Base-by-base conservation (phyloP, 1,140 invertebrate genomes). In the Berghia stephanieae region DNA sequence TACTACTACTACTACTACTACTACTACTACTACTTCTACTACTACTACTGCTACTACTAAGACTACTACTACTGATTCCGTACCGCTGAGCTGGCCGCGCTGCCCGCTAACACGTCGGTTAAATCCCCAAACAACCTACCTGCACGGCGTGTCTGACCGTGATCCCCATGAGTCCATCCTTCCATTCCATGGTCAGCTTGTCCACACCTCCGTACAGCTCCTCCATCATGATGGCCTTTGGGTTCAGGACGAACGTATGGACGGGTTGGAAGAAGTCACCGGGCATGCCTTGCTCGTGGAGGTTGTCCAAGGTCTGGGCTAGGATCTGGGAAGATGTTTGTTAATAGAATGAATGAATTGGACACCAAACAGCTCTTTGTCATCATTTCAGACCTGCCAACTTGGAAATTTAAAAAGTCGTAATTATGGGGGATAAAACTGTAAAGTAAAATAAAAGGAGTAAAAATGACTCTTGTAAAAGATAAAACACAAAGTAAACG, bases 221-320 rank as follows among this genome's bases (percentile, higher is more conserved):
- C 36, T 89, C 90, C 88, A 90, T 90, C 24, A 88, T 88, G 72
- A 90, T 90, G 52, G 89, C 85, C 77, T 90, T 90, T 1, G 90
- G 90, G 78, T 90, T 90, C 21, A 90, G 76, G 1, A 89, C 82
- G 79, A 82, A 87, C 3, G 83, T 86, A 74, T 89, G 85, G 3
- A 90, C 89, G 0, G 88, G 88, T 79, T 89, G 86, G 78, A 89
- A 90, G 73, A 90, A 90, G 4, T 84, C 81, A 69, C 89, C 84
- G 6, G 79, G 75, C n/a, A 81, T 71, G 34, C 83, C 82, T 18
- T 79, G 82, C 0, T 68, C 77, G 71, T 88, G 82, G 18, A 90
- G 80, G 49, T 89, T 89, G 0, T 67, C 81, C 67, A 89, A 80
- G 0, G 84, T 85, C 6, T 86, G 75, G 1, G 85, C 84, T 55